Evolutionary conservation across 2,797 vertebrate species (phyloP).

Genomic region (Tarsius wallacei): DNA sequence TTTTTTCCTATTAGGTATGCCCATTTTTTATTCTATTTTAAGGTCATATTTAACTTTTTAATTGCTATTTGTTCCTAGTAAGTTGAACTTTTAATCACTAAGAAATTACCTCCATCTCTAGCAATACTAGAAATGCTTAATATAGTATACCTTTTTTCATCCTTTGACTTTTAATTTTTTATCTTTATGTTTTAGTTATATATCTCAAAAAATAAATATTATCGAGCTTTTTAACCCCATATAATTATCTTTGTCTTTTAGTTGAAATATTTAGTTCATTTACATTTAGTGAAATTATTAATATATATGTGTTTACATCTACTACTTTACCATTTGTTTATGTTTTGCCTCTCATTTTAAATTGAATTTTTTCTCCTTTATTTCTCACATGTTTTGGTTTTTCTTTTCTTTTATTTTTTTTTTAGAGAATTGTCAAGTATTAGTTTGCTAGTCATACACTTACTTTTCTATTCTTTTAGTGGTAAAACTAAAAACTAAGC

Average conservation of each 20-base stretch:
- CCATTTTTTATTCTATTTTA: neutral
- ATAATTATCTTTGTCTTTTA: neutral
- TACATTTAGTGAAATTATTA: neutral
- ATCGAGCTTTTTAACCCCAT: neutral
- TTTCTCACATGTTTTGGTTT: neutral
- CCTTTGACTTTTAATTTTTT: neutral
- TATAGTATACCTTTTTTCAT: neutral
- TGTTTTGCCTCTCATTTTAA: neutral
- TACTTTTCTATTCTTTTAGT: neutral
- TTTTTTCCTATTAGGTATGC: constrained; percentile 16
- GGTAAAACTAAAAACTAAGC: constrained; percentile 1
- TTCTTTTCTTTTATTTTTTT: neutral
- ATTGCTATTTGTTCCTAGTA: neutral
- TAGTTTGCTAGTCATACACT: neutral
- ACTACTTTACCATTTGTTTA: neutral
- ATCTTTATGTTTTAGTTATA: neutral
- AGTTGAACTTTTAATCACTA: neutral
- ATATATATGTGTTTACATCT: neutral
- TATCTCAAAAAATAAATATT: constrained; percentile 1
- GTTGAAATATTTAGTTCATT: neutral
- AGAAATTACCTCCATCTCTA: neutral
- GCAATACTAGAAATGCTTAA: neutral
- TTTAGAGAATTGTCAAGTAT: neutral
- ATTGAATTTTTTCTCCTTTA: neutral
- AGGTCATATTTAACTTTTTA: neutral